Evolutionary conservation across 1,140 invertebrate species (phyloP).

Genomic region (Bombus ignitus): DNA sequence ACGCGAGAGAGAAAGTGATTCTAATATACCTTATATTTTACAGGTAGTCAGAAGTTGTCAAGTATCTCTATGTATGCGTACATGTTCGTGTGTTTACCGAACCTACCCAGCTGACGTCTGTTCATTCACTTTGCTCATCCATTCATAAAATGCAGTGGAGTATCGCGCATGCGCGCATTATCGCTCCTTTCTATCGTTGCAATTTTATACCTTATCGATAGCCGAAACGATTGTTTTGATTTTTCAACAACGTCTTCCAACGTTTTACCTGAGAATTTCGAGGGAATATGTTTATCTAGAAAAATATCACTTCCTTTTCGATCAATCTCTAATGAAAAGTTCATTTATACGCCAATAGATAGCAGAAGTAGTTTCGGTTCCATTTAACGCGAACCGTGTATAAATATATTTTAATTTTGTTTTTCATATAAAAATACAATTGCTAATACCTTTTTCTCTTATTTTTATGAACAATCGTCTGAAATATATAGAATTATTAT

Average conservation of each 20-base stretch:
- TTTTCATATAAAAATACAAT: not conserved
- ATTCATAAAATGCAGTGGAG: slow-evolving; percentile 52
- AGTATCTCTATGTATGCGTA: not conserved
- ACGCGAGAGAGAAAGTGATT: not conserved
- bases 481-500: not conserved
- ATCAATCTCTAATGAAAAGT: not conserved
- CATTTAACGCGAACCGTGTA: no score
- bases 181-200: not conserved
- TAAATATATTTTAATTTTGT: not conserved
- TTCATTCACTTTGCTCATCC: slow-evolving; percentile 59
- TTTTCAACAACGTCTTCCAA: not conserved
- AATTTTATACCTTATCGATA: slow-evolving; percentile 15
- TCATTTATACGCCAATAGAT: not conserved
- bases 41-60: slow-evolving; percentile 6
- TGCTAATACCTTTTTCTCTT: not conserved
- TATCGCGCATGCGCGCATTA: slow-evolving; percentile 30
- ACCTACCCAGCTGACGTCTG: slow-evolving; percentile 52
- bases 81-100: slow-evolving; percentile 15
- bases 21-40: slow-evolving; percentile 4
- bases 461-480: no score
- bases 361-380: not conserved
- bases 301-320: not conserved
- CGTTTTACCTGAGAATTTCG: not conserved
- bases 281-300: no score
- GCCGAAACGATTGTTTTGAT: not conserved